phyloP scores from a whole-genome alignment of 2,797 vertebrate species.

The Lycodopsis pacificus region DNA sequence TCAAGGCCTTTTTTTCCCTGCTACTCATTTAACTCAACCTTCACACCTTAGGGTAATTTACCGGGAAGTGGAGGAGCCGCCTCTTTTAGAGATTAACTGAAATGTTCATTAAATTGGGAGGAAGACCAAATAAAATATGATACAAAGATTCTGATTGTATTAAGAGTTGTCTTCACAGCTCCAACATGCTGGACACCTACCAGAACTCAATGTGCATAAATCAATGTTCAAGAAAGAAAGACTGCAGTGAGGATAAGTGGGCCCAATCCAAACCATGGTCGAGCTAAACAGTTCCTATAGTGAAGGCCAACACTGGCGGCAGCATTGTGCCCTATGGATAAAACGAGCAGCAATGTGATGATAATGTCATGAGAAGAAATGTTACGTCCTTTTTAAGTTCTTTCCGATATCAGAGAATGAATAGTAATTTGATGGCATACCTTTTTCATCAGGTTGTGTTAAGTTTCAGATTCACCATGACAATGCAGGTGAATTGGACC shows the following conservation, averaged over 20 bases:
- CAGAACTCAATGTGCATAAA: not conserved
- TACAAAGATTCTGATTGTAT: constrained; percentile 1
- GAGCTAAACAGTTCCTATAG: not conserved
- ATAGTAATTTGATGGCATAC: not conserved
- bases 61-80: constrained; percentile 16
- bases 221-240: not conserved
- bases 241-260: not conserved
- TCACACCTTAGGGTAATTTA: constrained; percentile 59
- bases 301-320: not conserved
- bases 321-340: not conserved
- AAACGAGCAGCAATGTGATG: constrained; percentile 1
- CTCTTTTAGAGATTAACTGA: constrained; percentile 26
- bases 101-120: constrained; percentile 23
- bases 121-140: not conserved
- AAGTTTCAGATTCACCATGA: not conserved
- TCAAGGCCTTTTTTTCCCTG: constrained; percentile 47
- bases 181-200: not conserved
- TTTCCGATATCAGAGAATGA: not conserved
- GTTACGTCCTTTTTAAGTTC: not conserved
- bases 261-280: not conserved
- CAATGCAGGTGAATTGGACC: not conserved
- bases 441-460: not conserved
- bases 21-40: constrained; percentile 62
- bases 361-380: not conserved
- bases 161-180: constrained; percentile 1